Conservation (phyloP, 2,888 invertebrate species). For the Vesta saturnalis region DNA sequence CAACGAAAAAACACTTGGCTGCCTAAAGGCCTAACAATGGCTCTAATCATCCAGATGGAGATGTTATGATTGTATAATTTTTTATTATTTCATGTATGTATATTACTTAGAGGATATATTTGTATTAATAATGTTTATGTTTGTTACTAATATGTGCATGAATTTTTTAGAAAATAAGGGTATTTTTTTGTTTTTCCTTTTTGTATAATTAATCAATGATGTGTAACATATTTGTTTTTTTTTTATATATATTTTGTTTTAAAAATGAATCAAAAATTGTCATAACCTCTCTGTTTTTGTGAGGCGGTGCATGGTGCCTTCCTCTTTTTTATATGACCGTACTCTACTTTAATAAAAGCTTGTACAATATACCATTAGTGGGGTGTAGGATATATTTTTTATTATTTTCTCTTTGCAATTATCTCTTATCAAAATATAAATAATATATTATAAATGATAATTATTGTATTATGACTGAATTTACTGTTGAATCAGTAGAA, state of each 20-base stretch:
- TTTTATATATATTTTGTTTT: constrained; percentile 20
- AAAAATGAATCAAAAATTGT: constrained; percentile 47
- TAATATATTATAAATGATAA: constrained; percentile 20
- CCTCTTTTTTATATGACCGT: constrained; percentile 58
- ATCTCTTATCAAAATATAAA: constrained; percentile 27
- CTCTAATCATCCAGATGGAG: constrained; percentile 57
- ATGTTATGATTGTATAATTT: constrained; percentile 54
- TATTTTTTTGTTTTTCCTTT: constrained; percentile 22
- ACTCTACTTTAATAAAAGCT: constrained; percentile 45
- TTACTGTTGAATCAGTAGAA: constrained; percentile 29
- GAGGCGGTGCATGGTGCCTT: constrained; percentile 61
- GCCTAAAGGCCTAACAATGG: constrained; percentile 57
- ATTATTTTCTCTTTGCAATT: constrained; percentile 27
- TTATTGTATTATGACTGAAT: constrained; percentile 31
- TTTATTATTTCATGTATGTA: constrained; percentile 29
- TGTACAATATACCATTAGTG: constrained; percentile 37
- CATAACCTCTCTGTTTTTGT: constrained; percentile 59
- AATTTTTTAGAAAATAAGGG: constrained; percentile 29
- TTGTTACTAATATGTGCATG: constrained; percentile 31
- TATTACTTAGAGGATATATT: constrained; percentile 17
- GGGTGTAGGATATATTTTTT: constrained; percentile 35
- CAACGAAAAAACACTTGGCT: constrained; percentile 46
- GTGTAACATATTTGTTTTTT: constrained; percentile 26
- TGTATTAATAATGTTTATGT: constrained; percentile 23
- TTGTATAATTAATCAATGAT: constrained; percentile 20